Conservation (phyloP, 2,888 invertebrate genomes). For the Trichogramma dendrolimi region DNA sequence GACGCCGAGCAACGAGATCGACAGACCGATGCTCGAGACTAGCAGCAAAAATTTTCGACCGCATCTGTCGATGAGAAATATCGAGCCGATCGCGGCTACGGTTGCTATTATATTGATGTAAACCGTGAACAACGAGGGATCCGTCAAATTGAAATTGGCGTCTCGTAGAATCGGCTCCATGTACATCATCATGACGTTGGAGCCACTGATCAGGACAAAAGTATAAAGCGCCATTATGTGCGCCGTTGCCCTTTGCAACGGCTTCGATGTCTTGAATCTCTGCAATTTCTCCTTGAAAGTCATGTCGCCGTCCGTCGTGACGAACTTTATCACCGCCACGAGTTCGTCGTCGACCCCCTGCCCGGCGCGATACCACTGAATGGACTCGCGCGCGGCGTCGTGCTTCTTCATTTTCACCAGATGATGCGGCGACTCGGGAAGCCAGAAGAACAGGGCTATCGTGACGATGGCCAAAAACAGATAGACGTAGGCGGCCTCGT, state of each 20-base stretch:
- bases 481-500: conserved; percentile 37
- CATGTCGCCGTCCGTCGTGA: neutral
- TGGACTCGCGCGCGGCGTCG: neutral
- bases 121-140: conserved; percentile 38
- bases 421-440: conserved; percentile 44
- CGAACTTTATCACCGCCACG: neutral
- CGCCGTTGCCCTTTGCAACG: conserved; percentile 34
- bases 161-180: conserved; percentile 42
- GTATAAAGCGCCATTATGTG: conserved; percentile 35
- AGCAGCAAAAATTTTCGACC: conserved; percentile 39
- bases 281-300: neutral
- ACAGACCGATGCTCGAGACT: conserved; percentile 37
- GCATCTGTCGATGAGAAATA: conserved; percentile 39
- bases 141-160: conserved; percentile 34
- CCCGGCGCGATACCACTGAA: conserved; percentile 2
- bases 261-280: neutral
- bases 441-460: conserved; percentile 34
- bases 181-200: conserved; percentile 39
- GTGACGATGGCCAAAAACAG: conserved; percentile 33
- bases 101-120: conserved; percentile 36
- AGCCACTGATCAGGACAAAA: conserved; percentile 40
- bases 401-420: neutral
- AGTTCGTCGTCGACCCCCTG: conserved; percentile 2
- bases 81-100: conserved; percentile 33
- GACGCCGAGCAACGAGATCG: conserved; percentile 28